Base-by-base conservation (phyloP, 2,797 vertebrate species). In the Tokudaia tokunoshimensis region DNA sequence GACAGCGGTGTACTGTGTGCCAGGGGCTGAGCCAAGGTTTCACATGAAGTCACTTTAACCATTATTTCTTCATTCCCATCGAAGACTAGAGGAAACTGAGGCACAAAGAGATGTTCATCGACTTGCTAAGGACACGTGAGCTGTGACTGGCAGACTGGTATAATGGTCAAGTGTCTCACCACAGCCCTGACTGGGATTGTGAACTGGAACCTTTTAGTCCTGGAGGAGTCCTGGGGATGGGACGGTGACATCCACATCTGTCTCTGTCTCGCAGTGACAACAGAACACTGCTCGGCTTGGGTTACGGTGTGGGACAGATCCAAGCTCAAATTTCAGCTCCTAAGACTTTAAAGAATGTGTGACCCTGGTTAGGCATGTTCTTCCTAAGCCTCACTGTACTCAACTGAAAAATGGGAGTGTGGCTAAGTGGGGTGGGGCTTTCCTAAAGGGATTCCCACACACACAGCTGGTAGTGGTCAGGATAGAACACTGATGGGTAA, bases 301-400 rank as follows among this genome's bases (percentile, higher is more conserved):
- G 75, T 34, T 84, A 63, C 74, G 55, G 57, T 75, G 15, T 59
- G 2, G 0, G 79, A 72, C 12, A 47, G 34, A 91, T 31, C 59
- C 50, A 24, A 78, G 47, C 89, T 70, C 89, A 91, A 94, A 95
- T 70, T 19, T 29, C 89, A 95, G 83, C 19, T 95, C 34, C 61
- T 50, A 75, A 63, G 41, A 55, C 29, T 22, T 41, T 44, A 70
- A 19, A 31, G 29, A 57, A 22, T 50, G 6, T 0, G 6, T 9
- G 37, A 81, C 41, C 59, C 44, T 55, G 9, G n/a, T 34, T 41
- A 63, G 1, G 2, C 10, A 34, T 0, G 11, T 50, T 44, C 13
- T 81, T 76, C 67, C 88, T 70, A 80, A 44, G n/a, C 24, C 82
- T 85, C 55, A 12, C 47, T 75, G 55, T 29, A 65, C 44, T 50